Evolutionary conservation across 2,797 vertebrate genomes (phyloP), one percentile per base, ranked within the genome.

Genomic region (Merluccius polli): DNA sequence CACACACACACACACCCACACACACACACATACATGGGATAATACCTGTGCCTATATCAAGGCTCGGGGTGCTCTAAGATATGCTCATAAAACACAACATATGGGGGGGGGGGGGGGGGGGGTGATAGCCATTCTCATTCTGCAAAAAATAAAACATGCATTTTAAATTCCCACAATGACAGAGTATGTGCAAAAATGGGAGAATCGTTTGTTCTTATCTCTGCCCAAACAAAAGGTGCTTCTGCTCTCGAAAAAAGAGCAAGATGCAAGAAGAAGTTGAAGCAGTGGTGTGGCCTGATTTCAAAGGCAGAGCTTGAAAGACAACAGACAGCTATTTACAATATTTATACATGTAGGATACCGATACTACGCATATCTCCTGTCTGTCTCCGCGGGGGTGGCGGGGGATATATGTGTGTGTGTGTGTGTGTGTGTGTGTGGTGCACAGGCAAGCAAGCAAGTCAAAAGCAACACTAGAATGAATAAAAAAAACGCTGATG

Each of bases 291-390:
- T 35, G 29, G 83, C 83, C 84, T 79, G 76, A 86, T 89, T 89
- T 91, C 89, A 91, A 89, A 91, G 87, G 71, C 77, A 3, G 74
- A 82, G 87, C 83, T 88, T 88, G 86, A 89, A 87, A 88, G 88
- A 84, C 85, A 70, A 85, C 80, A 89, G 88, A 86, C 87, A 88
- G 86, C 85, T 87, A 89, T 88, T 90, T 89, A 87, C 90, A 90
- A 91, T 91, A 90, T 90, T 90, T 89, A 88, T 88, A 91, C 85
- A 86, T 90, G 89, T 86, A 86, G 85, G 86, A 90, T 79, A 85
- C 80, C 83, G 85, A 85, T 87, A 84, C 85, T 73, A 75, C 85
- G 82, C 84, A 86, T 85, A 83, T 84, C 76, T 82, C 70, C 79
- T 76, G 79, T 84, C 75, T 71, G 78, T 77, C 59, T 65, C 59